Percentiles rank a stretch among this genome's conserved stretches.
These are phyloP conservation scores for Tamandua tetradactyla DNA, from an alignment of 2,797 vertebrate species.

Conservation along the genomic window DNA sequence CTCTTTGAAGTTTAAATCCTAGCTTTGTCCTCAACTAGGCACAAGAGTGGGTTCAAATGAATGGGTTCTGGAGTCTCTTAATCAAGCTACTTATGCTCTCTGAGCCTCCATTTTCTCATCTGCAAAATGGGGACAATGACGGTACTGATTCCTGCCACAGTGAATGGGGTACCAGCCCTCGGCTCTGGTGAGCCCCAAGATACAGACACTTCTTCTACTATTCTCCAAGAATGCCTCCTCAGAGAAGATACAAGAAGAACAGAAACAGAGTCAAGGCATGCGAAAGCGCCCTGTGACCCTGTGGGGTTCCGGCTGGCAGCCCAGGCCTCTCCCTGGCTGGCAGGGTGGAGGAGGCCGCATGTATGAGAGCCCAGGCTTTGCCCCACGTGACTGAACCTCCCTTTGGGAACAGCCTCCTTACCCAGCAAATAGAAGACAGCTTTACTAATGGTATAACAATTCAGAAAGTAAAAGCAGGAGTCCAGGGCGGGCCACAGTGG, in stretches of 20 bases:
- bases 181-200: not conserved
- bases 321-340: not conserved
- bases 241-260: too few relatives aligned
- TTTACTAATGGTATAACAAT: too few relatives aligned
- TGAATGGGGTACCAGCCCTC: not conserved
- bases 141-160: too few relatives aligned
- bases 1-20: not conserved
- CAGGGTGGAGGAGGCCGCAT: accelerated
- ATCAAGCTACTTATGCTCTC: not conserved
- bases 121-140: too few relatives aligned
- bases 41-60: not conserved
- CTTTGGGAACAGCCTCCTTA: too few relatives aligned
- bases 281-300: accelerated
- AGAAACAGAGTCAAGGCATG: not conserved
- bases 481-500: too few relatives aligned
- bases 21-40: not conserved
- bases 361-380: not conserved
- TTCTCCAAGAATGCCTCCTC: too few relatives aligned
- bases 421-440: not conserved
- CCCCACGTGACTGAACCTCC: accelerated
- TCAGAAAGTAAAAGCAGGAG: too few relatives aligned
- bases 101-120: not conserved
- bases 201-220: not conserved
- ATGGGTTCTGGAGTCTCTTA: not conserved
- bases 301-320: not conserved